These are phyloP conservation scores for Apoderus coryli DNA, from an alignment of 2,888 invertebrate genomes.

Conservation along the genomic window DNA sequence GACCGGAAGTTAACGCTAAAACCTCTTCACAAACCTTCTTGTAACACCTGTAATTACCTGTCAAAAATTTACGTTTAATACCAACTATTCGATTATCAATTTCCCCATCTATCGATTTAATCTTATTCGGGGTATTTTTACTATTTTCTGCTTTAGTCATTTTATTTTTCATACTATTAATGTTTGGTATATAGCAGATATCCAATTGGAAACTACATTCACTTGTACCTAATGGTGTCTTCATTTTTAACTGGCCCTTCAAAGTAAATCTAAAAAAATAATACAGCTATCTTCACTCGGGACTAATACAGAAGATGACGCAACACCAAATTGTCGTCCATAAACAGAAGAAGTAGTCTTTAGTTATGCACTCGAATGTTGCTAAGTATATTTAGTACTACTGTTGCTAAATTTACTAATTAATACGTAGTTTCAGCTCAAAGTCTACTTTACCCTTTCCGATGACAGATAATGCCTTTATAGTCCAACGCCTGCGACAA, in stretches of 20 bases:
- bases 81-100: slow-evolving; percentile 34
- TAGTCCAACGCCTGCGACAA: slow-evolving; percentile 43
- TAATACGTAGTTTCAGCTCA: too few species aligned
- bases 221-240: slow-evolving; percentile 22
- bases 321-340: too few species aligned
- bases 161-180: too few species aligned
- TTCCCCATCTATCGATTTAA: background rate
- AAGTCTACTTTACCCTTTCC: slow-evolving; percentile 55
- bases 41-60: slow-evolving; percentile 69
- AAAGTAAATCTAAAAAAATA: slow-evolving; percentile 42
- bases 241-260: slow-evolving; percentile 45
- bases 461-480: slow-evolving; percentile 47
- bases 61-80: slow-evolving; percentile 55
- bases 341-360: too few species aligned
- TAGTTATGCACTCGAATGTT: too few species aligned
- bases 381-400: too few species aligned
- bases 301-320: too few species aligned
- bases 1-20: slow-evolving; percentile 39
- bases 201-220: slow-evolving; percentile 57
- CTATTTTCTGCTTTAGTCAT: too few species aligned
- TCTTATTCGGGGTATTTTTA: slow-evolving; percentile 12
- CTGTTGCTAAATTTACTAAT: too few species aligned
- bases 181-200: slow-evolving; percentile 39
- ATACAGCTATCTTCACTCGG: slow-evolving; percentile 2
- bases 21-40: slow-evolving; percentile 65